phyloP scores from a whole-genome alignment of 2,888 invertebrate genomes.

The Tortricodes alternella region DNA sequence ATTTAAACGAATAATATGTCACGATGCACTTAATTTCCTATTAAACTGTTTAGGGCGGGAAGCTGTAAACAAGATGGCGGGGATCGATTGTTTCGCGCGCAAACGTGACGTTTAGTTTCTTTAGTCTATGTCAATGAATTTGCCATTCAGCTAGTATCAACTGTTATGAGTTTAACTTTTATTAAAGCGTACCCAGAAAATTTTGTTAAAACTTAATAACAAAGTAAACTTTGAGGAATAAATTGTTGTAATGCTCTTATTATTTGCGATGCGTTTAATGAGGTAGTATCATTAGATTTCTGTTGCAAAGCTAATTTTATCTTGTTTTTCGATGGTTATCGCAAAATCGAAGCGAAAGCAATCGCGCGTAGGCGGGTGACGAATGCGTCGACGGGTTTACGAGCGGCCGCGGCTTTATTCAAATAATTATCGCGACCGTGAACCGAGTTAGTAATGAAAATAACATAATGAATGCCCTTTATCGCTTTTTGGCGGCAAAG shows the following conservation, averaged over 20 bases:
- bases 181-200: no score
- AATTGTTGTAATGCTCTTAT: no score
- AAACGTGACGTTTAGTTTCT: slow-evolving; percentile 14
- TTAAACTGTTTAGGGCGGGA: slow-evolving; percentile 62
- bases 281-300: slow-evolving; percentile 8
- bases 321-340: slow-evolving; percentile 37
- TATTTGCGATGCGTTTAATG: not conserved
- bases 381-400: slow-evolving; percentile 53
- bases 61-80: slow-evolving; percentile 57
- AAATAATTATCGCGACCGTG: slow-evolving; percentile 59
- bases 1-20: slow-evolving; percentile 77
- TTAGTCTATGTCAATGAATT: not conserved
- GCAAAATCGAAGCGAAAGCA: slow-evolving; percentile 47
- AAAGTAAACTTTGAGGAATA: not conserved
- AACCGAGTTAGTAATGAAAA: slow-evolving; percentile 33
- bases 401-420: slow-evolving; percentile 54
- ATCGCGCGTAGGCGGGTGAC: slow-evolving; percentile 54
- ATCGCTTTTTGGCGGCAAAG: slow-evolving; percentile 38
- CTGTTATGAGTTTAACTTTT: no score
- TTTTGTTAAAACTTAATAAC: not conserved
- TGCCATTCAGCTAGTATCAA: not conserved
- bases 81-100: slow-evolving; percentile 29
- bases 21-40: slow-evolving; percentile 77
- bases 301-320: slow-evolving; percentile 18
- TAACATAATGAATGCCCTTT: slow-evolving; percentile 46